Base-by-base conservation (phyloP, 2,113 vertebrate species). In the Casuarius casuarius region DNA sequence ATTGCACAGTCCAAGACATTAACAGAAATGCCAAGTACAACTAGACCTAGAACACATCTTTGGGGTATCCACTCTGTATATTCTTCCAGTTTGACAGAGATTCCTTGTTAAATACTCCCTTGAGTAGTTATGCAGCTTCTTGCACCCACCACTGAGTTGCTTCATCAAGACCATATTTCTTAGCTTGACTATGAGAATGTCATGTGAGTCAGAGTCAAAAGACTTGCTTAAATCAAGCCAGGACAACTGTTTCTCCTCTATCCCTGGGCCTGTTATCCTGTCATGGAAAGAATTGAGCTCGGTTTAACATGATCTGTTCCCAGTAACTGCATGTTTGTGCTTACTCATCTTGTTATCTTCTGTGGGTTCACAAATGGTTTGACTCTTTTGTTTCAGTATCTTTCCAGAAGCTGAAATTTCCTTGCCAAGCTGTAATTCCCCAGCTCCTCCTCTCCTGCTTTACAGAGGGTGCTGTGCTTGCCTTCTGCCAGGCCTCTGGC, bases 261-360 rank as follows among this genome's bases (percentile, higher is more conserved):
- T 65, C 91, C 84, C 68, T 67, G 80, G 80, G 94, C 91, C 80
- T 94, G 78, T 94, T 94, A 89, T 49, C 87, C 87, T 94, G 89
- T 95, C 93, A 94, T 72, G 91, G 94, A 84, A 95, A 95, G 89
- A 96, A 94, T 0, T 75, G 81, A 95, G 94, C 81, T 94, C 78
- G 84, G 77, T 89, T 96, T 97, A 95, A 95, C 89, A 95, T 95
- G 84, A 95, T 95, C 94, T 95, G 42, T 95, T 96, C 94, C 93
- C 87, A 87, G 93, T 87, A 95, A 75, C 89, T 92, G 84, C 87
- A 19, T 72, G 77, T 92, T 95, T 92, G 77, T 92, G 81, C 96
- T 94, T 94, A 92, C 81, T 96, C 87, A 95, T 84, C 92, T 86
- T 94, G 73, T 95, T 95, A 94, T 94, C 89, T 91, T 92, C 73